Base-by-base conservation (phyloP, 2,888 invertebrate species). In the Oxycera nigricornis region DNA sequence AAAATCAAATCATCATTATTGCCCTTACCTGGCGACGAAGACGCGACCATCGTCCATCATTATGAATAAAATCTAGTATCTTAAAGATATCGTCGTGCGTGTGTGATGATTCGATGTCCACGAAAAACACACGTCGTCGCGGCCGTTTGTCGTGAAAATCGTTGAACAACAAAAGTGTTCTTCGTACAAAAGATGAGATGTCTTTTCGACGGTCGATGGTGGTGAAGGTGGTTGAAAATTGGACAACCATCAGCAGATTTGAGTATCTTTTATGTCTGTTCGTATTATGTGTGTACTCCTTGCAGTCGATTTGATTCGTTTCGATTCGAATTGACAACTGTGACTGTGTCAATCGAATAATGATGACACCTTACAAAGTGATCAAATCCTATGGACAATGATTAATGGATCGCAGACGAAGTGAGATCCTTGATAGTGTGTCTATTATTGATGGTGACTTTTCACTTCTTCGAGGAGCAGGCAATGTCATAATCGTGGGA, bases 341-440 rank as follows among this genome's bases (percentile, higher is more conserved):
- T 70, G 70, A 70, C 70, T 70, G 70, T 70, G 70, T 70, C 70
- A 70, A 52, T 70, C 70, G 70, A 35, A 65, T 70, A 55, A 70
- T 70, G 70, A 70, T 55, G 70, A 70, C 70, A 70, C 70, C 55
- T 70, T 55, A 70, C 70, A 70, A 52, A 70, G 35, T 31, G 55
- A 70, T 70, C 70, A 68, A 65, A 65, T 35, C 24, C 52, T 46
- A 17, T 30, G 28, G 68, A 52, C 52, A 52, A 31, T 70, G 70
- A 70, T 70, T 70, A 70, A 70, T 70, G 70, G 26, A 35, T 6
- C 1, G 14, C 30, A 20, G 41, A n/a, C 24, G 6, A 14, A n/a
- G 28, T 68, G n/a, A 17, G 35, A 52, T 70, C 70, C 70, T 70
- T 24, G 35, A 52, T 30, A 28, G 26, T 46, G 55, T 30, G 31